Evolutionary conservation across 2,888 invertebrate species (phyloP).

Genomic region (Troides aeacus): DNA sequence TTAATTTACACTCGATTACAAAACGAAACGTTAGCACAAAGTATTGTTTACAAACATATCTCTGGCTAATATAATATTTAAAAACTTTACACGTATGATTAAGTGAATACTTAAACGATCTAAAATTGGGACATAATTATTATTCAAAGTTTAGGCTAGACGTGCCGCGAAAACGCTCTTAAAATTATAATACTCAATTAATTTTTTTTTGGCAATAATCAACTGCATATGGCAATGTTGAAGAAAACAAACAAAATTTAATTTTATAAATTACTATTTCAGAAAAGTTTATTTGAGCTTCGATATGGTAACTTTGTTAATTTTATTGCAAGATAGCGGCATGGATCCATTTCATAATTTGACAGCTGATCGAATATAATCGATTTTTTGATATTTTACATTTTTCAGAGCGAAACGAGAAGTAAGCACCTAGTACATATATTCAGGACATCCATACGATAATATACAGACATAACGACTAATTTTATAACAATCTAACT

Average conservation of each 20-base stretch:
- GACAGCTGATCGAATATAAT: neutral
- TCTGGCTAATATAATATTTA: neutral
- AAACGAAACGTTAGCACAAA: conserved; percentile 35
- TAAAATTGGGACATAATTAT: conserved; percentile 14
- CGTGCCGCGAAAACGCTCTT: neutral
- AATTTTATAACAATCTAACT: conserved; percentile 66
- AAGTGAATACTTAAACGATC: conserved; percentile 1
- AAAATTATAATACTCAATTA: conserved; percentile 7
- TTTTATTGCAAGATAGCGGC: conserved; percentile 7
- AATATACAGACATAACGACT: conserved; percentile 63
- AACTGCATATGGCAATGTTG: conserved; percentile 6
- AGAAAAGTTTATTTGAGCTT: conserved; percentile 15
- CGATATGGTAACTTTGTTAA: conserved; percentile 19
- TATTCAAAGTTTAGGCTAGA: too few relatives aligned
- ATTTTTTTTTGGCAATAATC: conserved; percentile 6
- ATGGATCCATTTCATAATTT: neutral
- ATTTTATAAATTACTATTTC: conserved; percentile 9
- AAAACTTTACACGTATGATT: neutral
- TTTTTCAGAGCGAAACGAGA: neutral
- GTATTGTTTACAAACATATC: conserved; percentile 22
- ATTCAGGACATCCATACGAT: conserved; percentile 57
- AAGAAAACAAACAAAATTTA: neutral
- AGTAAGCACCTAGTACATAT: conserved; percentile 57
- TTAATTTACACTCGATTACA: conserved; percentile 19
- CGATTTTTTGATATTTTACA: too few relatives aligned